A percentile compares a stretch with the other conserved stretches of the same genome.
Evolutionary conservation across 2,113 vertebrate species (phyloP).

Genomic region (Pholis gunnellus): DNA sequence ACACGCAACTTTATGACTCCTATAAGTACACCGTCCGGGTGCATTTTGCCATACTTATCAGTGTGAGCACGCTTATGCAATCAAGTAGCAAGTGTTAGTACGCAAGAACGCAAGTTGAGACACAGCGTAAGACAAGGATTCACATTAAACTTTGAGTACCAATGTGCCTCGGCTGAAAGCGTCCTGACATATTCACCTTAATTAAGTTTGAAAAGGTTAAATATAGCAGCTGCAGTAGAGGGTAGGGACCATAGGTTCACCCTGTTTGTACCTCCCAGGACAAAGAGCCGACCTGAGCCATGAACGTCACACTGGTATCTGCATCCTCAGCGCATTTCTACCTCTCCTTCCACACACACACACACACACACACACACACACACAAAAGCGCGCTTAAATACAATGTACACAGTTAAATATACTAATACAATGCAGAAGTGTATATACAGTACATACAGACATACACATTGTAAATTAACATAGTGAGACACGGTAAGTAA

Average conservation of each 20-base stretch:
- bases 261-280: conserved; percentile 64
- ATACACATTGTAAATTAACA: neutral
- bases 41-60: neutral
- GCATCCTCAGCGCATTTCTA: conserved; percentile 66
- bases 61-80: neutral
- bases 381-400: neutral
- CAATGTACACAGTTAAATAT: neutral
- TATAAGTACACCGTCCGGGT: neutral
- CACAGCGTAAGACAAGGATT: neutral
- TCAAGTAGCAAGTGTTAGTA: neutral
- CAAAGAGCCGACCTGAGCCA: conserved; percentile 72
- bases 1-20: neutral
- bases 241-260: conserved; percentile 39
- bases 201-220: conserved; percentile 52
- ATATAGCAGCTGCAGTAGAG: conserved; percentile 47
- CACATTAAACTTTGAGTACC: neutral
- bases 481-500: neutral
- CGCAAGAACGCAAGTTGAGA: neutral
- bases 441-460: neutral
- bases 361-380: neutral
- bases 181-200: conserved; percentile 8
- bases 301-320: conserved; percentile 61
- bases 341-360: conserved; percentile 9
- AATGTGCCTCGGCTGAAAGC: conserved; percentile 19
- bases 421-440: neutral